These are phyloP conservation scores for Uria lomvia DNA, from an alignment of 2,113 vertebrate species.

Conservation along the genomic window DNA sequence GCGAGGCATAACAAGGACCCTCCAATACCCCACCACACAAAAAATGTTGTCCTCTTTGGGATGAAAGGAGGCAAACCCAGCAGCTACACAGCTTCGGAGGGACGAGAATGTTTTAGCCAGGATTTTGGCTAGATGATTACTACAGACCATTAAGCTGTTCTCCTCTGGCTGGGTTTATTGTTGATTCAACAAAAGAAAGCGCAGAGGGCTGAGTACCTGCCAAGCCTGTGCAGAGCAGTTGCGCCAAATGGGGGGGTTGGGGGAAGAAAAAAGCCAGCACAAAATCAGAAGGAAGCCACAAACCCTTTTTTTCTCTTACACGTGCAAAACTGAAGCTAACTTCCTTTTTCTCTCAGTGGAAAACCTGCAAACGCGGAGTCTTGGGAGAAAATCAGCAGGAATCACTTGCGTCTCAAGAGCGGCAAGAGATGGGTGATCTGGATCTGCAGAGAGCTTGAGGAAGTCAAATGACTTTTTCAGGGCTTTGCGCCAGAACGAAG, in stretches of 20 bases:
- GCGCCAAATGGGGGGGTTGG: not conserved
- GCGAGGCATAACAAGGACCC: not conserved
- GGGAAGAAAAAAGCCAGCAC: not conserved
- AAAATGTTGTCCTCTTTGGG: not conserved
- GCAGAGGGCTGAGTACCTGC: not conserved
- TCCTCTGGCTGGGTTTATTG: not conserved
- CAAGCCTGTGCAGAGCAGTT: not conserved
- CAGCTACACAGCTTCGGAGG: not conserved
- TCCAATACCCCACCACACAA: not conserved
- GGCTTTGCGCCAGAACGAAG: not conserved
- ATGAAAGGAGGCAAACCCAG: not conserved
- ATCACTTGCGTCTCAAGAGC: not conserved
- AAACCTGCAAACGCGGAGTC: not conserved
- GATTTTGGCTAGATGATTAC: not conserved
- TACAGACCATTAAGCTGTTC: not conserved
- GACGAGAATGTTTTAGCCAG: not conserved
- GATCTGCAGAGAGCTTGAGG: not conserved
- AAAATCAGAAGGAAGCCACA: not conserved
- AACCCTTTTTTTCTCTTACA: not conserved
- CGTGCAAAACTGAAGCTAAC: not conserved
- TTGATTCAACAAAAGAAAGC: not conserved
- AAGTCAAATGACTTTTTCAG: conserved; percentile 28
- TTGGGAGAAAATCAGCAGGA: not conserved
- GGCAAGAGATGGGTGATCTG: not conserved
- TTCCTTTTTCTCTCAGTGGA: not conserved